Conservation (phyloP, 2,888 invertebrate genomes). For the Mylabris sibirica region DNA sequence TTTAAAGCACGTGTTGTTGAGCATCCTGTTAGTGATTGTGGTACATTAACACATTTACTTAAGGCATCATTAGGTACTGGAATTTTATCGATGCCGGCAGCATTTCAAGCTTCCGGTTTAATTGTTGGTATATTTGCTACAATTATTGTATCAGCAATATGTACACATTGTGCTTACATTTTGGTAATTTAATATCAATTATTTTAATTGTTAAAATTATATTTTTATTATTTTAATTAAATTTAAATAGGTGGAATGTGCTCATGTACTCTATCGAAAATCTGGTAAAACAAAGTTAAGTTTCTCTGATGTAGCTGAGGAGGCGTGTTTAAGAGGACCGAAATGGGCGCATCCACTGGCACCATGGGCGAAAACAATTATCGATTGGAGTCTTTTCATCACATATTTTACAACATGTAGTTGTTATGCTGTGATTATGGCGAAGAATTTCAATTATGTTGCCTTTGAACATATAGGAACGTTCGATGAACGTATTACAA, state of each 20-base stretch:
- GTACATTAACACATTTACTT: constrained; percentile 90
- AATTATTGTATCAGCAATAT: constrained; percentile 84
- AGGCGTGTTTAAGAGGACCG: constrained; percentile 81
- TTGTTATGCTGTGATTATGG: constrained; percentile 94
- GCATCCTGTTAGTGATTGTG: constrained; percentile 86
- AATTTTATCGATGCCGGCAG: constrained; percentile 92
- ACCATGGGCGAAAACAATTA: constrained; percentile 68
- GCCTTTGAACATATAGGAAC: constrained; percentile 67
- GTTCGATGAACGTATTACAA: constrained; percentile 70
- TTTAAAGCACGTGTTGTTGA: constrained; percentile 75
- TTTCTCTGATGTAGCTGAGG: constrained; percentile 87
- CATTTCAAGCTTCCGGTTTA: constrained; percentile 88
- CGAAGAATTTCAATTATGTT: constrained; percentile 80
- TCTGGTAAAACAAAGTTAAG: constrained; percentile 77
- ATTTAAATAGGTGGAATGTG: constrained; percentile 77
- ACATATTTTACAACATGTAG: constrained; percentile 98
- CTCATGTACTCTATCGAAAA: constrained; percentile 79
- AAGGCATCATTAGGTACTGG: constrained; percentile 97
- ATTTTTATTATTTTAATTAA: constrained; percentile 39
- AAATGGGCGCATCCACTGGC: constrained; percentile 71
- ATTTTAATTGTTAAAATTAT: constrained; percentile 17
- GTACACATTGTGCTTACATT: constrained; percentile 94
- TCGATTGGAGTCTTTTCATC: constrained; percentile 75
- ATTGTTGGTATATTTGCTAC: constrained; percentile 84
- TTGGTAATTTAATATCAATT: constrained; percentile 67